Conservation (phyloP, 2,797 vertebrate genomes). For the Molossus molossus region DNA sequence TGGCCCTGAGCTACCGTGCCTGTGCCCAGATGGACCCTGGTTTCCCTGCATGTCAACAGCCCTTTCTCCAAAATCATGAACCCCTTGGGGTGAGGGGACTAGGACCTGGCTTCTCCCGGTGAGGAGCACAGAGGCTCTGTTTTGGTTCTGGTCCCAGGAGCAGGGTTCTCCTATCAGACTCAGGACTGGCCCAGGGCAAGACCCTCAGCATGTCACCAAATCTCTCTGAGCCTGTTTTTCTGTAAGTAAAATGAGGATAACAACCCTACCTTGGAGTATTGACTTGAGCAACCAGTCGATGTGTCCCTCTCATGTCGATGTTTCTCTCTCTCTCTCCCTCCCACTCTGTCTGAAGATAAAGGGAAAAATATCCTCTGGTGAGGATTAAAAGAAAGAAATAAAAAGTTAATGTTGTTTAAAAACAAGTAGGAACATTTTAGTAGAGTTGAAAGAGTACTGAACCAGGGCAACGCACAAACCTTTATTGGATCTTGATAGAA, state of each 20-base stretch:
- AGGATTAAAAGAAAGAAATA: neutral
- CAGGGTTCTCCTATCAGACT: neutral
- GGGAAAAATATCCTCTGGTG: no score
- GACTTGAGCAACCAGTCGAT: neutral
- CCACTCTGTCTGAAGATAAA: no score
- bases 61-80: constrained; percentile 2
- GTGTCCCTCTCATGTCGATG: no score
- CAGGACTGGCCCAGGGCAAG: neutral
- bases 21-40: neutral
- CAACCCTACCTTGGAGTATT: neutral
- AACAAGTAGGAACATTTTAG: neutral
- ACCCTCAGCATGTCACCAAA: neutral
- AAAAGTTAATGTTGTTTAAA: neutral
- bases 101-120: neutral
- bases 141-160: neutral
- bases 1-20: constrained; percentile 17
- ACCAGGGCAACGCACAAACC: neutral
- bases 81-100: neutral
- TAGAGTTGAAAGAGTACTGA: neutral
- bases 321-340: no score
- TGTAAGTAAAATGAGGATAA: neutral
- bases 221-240: constrained; percentile 44
- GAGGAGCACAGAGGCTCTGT: neutral
- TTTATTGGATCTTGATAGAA: neutral
- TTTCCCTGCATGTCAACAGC: neutral